phyloP scores from a whole-genome alignment of 2,888 invertebrate species.

The Drosophila koepferae region DNA sequence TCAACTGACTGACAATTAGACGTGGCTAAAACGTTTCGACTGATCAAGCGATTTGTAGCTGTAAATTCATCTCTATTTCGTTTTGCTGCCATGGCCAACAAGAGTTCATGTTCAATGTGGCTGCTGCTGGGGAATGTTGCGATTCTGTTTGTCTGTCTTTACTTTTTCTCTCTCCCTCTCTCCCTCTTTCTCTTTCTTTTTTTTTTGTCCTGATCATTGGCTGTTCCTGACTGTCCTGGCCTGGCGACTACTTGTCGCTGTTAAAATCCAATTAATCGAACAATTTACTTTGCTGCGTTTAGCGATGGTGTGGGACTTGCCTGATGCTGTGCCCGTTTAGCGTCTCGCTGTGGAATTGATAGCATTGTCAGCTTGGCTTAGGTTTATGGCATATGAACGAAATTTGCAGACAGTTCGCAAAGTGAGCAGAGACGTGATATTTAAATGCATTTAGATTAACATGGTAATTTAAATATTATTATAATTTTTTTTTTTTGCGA shows the following conservation, averaged over 20 bases:
- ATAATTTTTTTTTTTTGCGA: no score
- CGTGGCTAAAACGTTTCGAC: conserved; percentile 78
- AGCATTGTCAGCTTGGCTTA: conserved; percentile 26
- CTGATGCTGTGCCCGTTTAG: conserved; percentile 24
- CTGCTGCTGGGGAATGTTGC: conserved; percentile 66
- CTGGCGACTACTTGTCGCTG: conserved; percentile 79
- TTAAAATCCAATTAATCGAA: conserved; percentile 81
- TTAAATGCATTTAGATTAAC: not conserved
- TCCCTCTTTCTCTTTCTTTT: not conserved
- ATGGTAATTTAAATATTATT: conserved; percentile 1
- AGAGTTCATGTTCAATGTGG: conserved; percentile 65
- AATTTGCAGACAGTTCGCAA: not conserved
- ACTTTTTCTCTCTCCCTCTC: conserved; percentile 7
- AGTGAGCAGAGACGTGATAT: not conserved
- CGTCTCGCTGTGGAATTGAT: conserved; percentile 42
- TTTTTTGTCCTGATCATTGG: conserved; percentile 31
- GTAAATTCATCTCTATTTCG: conserved; percentile 82
- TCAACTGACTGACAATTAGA: conserved; percentile 80
- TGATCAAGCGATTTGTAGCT: conserved; percentile 84
- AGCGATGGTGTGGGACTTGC: conserved; percentile 70
- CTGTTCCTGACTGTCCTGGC: conserved; percentile 37
- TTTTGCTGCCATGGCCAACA: conserved; percentile 43
- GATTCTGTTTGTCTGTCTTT: conserved; percentile 31
- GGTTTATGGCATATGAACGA: conserved; percentile 13
- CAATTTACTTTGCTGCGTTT: conserved; percentile 80